Base-by-base conservation (phyloP, 2,113 vertebrate species). In the Scomber scombrus region DNA sequence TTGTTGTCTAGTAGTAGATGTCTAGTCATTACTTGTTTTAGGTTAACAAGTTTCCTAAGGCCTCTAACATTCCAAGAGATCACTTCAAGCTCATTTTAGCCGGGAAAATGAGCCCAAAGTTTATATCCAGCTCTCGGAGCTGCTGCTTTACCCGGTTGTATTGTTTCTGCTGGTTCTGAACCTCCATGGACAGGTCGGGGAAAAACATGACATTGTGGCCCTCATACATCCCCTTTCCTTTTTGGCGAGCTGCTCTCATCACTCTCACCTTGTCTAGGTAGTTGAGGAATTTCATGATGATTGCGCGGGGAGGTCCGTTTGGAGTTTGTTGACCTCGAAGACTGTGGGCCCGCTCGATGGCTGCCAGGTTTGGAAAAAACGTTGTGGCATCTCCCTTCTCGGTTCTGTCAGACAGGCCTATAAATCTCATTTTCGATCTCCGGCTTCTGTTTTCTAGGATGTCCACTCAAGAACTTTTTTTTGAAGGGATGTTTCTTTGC, bases 21-120 rank as follows among this genome's bases (percentile, higher is more conserved):
- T 3, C 56, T 72, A 21, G 50, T 72, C 45, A 61, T 72, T 11
- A 50, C 56, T 51, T 61, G 16, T 12, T 73, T 73, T 0, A 73
- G 8, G 21, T 62, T 62, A 1, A 40, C 23, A 2, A 51, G 2
- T 61, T 73, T 73, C 29, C n/a, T 11, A 10, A 72, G 57, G 18
- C 57, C 70, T 61, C 70, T 73, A 15, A 31, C 55, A 34, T 71
- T 60, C 51, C 51, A 54, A 54, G 51, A 54, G 3, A 19, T 54
- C 6, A 54, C 4, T 3, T 54, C 3, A 6, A 52, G 50, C n/a
- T 77, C 64, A 77, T 69, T 31, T 77, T 77, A 14, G 65, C 75
- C 11, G 64, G 64, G 19, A 77, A 77, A 5, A 61, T 52, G 5
- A 77, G 56, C 19, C 75, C 64, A 15, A 60, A 69, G 75, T 45